phyloP scores from a whole-genome alignment of 2,888 invertebrate genomes.

The Deilephila porcellus region DNA sequence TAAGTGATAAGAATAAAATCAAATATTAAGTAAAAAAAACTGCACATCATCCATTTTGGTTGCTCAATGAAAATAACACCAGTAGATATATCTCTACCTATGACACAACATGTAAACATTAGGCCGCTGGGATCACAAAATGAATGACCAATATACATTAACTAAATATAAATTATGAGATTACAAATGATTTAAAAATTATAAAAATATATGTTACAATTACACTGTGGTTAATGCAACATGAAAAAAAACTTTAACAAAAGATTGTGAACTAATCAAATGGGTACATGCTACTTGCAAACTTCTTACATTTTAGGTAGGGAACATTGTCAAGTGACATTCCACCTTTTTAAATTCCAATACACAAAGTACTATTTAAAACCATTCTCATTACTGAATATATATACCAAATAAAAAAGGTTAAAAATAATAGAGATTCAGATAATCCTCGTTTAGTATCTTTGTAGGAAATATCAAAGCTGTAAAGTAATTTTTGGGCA shows the following conservation, averaged over 20 bases:
- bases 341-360: slow-evolving; percentile 17
- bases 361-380: slow-evolving; percentile 4
- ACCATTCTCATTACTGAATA: slow-evolving; percentile 9
- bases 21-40: neutral
- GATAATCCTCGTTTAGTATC: neutral
- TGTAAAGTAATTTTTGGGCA: neutral
- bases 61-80: slow-evolving; percentile 14
- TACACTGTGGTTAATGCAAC: slow-evolving; percentile 25
- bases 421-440: neutral
- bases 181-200: slow-evolving; percentile 56
- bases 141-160: slow-evolving; percentile 44
- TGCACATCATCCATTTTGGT: neutral
- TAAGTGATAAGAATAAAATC: neutral
- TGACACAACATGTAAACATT: slow-evolving; percentile 39
- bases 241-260: slow-evolving; percentile 25
- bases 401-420: slow-evolving; percentile 1
- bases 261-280: slow-evolving; percentile 26
- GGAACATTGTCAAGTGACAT: neutral
- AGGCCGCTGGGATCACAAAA: slow-evolving; percentile 52
- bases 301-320: neutral
- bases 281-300: slow-evolving; percentile 23
- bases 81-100: slow-evolving; percentile 4
- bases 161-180: slow-evolving; percentile 65
- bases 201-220: slow-evolving; percentile 36
- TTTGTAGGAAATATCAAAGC: neutral